These are phyloP conservation scores for Drosophila ercepeae DNA, from an alignment of 1,140 invertebrate genomes.

Conservation along the genomic window DNA sequence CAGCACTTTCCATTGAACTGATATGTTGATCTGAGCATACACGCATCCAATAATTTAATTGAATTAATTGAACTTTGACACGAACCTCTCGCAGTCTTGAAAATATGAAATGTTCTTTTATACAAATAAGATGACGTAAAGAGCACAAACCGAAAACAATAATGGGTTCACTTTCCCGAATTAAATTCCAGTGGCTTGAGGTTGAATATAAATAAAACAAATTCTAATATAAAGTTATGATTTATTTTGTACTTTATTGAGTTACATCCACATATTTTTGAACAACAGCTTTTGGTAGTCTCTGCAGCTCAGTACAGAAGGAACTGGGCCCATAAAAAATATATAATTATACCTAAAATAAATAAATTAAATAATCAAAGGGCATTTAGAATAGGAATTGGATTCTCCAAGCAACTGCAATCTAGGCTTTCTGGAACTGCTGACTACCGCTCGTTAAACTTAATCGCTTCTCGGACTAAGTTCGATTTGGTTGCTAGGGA, in stretches of 20 bases:
- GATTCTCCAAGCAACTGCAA: neutral
- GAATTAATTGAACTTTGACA: conserved; percentile 83
- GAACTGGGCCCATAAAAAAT: no score
- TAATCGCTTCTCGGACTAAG: conserved; percentile 46
- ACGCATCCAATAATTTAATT: conserved; percentile 70
- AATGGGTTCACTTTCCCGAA: conserved; percentile 1
- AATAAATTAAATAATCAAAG: neutral
- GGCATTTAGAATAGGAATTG: neutral
- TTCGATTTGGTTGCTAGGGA: conserved; percentile 9
- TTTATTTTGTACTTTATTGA: no score
- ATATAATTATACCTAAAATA: neutral
- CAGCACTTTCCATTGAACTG: conserved; percentile 20
- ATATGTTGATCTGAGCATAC: conserved; percentile 42
- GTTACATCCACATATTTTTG: no score
- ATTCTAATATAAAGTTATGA: neutral
- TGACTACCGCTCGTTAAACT: conserved; percentile 45
- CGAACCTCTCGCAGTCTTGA: conserved; percentile 34
- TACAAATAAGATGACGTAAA: conserved; percentile 36
- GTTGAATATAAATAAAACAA: neutral
- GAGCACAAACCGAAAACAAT: neutral
- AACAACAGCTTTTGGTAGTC: no score
- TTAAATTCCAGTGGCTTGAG: neutral
- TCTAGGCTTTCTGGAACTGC: conserved; percentile 7
- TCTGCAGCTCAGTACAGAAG: no score
- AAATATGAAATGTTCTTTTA: conserved; percentile 54